Conservation (phyloP, 2,888 invertebrate genomes). For the Drosophila anomalata region DNA sequence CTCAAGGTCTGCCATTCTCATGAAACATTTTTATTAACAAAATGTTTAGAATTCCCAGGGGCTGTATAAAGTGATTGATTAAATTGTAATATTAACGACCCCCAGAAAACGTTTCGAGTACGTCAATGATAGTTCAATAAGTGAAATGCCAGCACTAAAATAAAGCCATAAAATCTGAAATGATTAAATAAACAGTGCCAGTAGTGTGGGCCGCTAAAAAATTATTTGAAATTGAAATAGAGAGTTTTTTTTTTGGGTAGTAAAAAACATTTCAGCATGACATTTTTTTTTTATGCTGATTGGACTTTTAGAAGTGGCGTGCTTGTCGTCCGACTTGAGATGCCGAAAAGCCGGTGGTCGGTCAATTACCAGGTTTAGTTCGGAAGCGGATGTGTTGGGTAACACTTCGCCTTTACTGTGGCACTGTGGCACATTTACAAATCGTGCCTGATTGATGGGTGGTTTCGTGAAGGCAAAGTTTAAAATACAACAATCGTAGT, state of each 20-base stretch:
- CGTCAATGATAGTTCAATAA: slow-evolving; percentile 29
- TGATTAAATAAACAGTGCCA: slow-evolving; percentile 9
- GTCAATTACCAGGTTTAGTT: slow-evolving; percentile 28
- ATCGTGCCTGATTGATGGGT: slow-evolving; percentile 55
- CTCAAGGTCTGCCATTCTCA: neutral
- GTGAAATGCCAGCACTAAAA: slow-evolving; percentile 34
- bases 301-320: slow-evolving; percentile 3
- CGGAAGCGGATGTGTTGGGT: slow-evolving; percentile 29
- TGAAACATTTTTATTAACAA: slow-evolving; percentile 8
- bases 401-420: slow-evolving; percentile 18
- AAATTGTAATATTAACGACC: slow-evolving; percentile 9
- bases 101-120: slow-evolving; percentile 12
- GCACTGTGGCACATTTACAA: slow-evolving; percentile 35
- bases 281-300: slow-evolving; percentile 8
- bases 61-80: slow-evolving; percentile 15
- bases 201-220: neutral
- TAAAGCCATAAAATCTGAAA: slow-evolving; percentile 4
- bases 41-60: slow-evolving; percentile 4
- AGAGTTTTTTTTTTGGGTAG: slow-evolving; percentile 11
- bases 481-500: slow-evolving; percentile 42
- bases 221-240: slow-evolving; percentile 26
- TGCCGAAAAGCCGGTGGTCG: slow-evolving; percentile 8
- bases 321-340: slow-evolving; percentile 2
- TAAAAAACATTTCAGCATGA: slow-evolving; percentile 6
- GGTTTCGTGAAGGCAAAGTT: slow-evolving; percentile 15